Conservation (phyloP, 2,888 invertebrate genomes). For the Lumbricus terrestris region DNA sequence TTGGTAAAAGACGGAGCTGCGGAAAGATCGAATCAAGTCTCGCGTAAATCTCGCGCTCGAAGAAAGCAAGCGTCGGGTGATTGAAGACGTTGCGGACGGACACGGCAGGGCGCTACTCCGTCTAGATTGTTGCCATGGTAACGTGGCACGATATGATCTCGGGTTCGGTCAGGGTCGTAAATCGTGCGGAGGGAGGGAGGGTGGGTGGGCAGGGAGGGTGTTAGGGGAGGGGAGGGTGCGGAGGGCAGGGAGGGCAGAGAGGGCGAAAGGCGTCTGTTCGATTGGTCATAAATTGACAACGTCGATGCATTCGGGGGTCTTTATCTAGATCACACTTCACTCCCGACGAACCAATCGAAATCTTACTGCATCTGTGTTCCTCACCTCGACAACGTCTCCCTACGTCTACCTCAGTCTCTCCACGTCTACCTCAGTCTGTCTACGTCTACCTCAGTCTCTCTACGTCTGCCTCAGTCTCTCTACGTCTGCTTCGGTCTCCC, state of each 20-base stretch:
- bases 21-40: background rate
- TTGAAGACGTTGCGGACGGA: background rate
- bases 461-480: background rate
- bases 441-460: background rate
- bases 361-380: background rate
- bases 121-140: background rate
- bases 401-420: background rate
- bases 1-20: background rate
- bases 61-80: background rate
- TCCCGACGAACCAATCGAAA: background rate
- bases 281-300: background rate
- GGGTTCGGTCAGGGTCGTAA: background rate
- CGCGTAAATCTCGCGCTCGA: background rate
- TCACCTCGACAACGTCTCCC: background rate
- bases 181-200: background rate
- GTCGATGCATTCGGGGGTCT: background rate
- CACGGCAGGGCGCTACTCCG: background rate
- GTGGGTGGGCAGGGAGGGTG: background rate
- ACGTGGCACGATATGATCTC: background rate
- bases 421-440: background rate
- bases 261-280: background rate
- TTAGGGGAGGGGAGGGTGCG: background rate
- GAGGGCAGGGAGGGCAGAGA: background rate
- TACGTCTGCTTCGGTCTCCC: background rate
- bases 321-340: conserved; percentile 3